Base-by-base conservation (phyloP, 2,888 invertebrate species). In the Nymphalis c-album region DNA sequence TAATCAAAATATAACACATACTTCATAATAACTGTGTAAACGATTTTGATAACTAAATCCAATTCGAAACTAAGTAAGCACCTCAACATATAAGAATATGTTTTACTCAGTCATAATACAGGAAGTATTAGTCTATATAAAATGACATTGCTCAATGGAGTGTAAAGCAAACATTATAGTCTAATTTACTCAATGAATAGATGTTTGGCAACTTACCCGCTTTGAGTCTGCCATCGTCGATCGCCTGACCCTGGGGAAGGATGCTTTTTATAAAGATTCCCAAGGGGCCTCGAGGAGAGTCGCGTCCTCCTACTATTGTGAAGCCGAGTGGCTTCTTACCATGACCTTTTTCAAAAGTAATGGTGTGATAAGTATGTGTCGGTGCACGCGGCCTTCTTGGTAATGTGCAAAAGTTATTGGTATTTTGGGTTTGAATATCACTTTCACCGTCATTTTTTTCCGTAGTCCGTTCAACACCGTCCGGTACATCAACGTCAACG, bases 221-320 rank as follows among this genome's bases (percentile, higher is more conserved):
- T 91, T 94, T 94, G 70, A 97, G 93, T 88, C 95, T 93, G 53
- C 96, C 96, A 86, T 96, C 96, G 78, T 97, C 96, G 63, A 96
- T 94, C 51, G 97, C 96, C 84, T 97, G 96, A 53, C 97, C 97
- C 82, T 94, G 94, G 58, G 96, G 94, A 77, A 97, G 94, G 75
- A 97, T 96, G 80, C 96, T 96, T 85, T 97, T 96, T 75, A 97
- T 95, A 85, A 96, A 97, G 82, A 97, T 97, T 57, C 97, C 97
- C 81, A 97, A 94, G 71, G 95, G 95, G 67, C 97, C 97, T 82
- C 96, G 94, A 2, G 96, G 96, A 47, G 97, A 96, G 83, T 97
- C 97, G 68, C 95, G 93, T 59, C 97, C 97, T 53, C 97, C 97
- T 3, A 97, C 97, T 75, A 97, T 97, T 16, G 97, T 97, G 83